Evolutionary conservation across 2,113 vertebrate genomes (phyloP).

Genomic region (Holacanthus passer): DNA sequence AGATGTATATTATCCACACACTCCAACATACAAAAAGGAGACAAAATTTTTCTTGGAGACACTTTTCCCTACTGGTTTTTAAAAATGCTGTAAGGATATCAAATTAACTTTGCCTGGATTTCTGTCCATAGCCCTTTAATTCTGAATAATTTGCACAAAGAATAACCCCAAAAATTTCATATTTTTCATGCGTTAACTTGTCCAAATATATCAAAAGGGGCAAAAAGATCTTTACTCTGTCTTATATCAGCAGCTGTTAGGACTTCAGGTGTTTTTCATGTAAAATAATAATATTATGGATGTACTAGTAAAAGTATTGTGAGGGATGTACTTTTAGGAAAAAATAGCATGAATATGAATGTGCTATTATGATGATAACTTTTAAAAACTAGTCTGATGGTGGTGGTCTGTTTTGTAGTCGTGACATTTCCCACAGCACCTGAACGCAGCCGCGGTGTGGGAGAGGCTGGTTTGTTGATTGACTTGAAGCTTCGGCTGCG

Average conservation of each 20-base stretch:
- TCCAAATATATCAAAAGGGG: background rate
- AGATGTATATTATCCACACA: background rate
- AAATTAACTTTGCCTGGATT: background rate
- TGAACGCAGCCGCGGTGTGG: conserved; percentile 52
- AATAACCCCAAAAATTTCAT: no score
- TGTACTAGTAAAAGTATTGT: background rate
- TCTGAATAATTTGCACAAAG: background rate
- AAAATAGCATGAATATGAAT: background rate
- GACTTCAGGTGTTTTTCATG: background rate
- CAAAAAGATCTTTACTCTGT: no score
- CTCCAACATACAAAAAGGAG: background rate
- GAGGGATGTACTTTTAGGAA: background rate
- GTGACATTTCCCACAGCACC: background rate
- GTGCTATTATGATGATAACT: background rate
- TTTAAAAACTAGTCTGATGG: background rate
- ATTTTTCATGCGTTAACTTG: background rate
- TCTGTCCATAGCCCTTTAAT: background rate
- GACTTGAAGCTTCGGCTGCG: conserved; percentile 35
- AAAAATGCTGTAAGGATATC: background rate
- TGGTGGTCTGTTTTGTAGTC: background rate
- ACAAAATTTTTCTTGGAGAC: background rate
- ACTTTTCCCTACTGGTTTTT: background rate
- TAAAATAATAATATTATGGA: background rate
- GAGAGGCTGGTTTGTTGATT: conserved; percentile 72
- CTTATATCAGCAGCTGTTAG: background rate